A percentile compares a stretch with the other conserved stretches of the same genome.
Conservation (phyloP, 2,888 invertebrate species). For the Hydrotaea cyrtoneurina region DNA sequence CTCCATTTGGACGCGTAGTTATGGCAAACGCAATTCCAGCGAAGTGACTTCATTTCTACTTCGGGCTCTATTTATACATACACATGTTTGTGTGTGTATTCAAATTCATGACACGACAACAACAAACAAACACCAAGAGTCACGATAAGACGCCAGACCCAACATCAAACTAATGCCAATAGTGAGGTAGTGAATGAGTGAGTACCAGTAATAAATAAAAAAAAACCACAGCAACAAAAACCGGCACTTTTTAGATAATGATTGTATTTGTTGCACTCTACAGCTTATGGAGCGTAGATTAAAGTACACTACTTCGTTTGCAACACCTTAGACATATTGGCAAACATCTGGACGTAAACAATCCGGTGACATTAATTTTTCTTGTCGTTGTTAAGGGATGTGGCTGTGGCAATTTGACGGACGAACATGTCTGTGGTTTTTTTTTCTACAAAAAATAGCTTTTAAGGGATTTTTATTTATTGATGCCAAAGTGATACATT, state of each 20-base stretch:
- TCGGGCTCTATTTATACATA: slow-evolving; percentile 44
- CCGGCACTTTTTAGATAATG: slow-evolving; percentile 48
- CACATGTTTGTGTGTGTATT: background rate
- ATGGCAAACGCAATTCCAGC: slow-evolving; percentile 38
- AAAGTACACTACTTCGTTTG: no score
- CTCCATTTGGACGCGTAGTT: slow-evolving; percentile 14
- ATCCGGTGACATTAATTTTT: no score
- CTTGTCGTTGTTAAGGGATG: no score
- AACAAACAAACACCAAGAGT: slow-evolving; percentile 34
- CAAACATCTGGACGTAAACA: no score
- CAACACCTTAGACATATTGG: no score
- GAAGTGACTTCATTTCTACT: slow-evolving; percentile 58
- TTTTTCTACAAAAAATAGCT: no score
- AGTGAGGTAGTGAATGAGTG: slow-evolving; percentile 4
- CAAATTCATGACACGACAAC: background rate
- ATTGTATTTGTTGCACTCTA: background rate
- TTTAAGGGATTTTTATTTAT: no score
- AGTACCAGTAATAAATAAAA: slow-evolving; percentile 27
- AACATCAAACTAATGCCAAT: slow-evolving; percentile 37
- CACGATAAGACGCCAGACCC: slow-evolving; percentile 47
- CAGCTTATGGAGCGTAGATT: no score
- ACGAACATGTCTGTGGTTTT: no score
- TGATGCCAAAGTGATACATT: no score
- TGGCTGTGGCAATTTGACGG: no score
- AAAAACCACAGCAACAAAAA: slow-evolving; percentile 28